phyloP scores from a whole-genome alignment of 2,797 vertebrate genomes.

The Knipowitschia caucasica region DNA sequence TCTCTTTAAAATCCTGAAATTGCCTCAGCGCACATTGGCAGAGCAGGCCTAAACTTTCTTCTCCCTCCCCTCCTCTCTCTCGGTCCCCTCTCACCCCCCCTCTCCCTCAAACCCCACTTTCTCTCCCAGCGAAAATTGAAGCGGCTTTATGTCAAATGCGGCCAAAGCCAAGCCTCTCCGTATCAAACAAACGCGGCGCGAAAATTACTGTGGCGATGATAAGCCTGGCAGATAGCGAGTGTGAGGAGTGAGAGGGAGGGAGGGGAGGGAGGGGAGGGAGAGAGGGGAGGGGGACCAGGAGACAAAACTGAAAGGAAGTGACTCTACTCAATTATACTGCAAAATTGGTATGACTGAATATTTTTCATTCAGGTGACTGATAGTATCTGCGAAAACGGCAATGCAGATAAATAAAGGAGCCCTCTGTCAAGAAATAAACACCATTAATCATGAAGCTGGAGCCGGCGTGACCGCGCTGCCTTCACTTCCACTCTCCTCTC shows the following conservation, averaged over 20 bases:
- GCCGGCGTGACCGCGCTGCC: slow-evolving; percentile 81
- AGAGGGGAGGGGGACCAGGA: slow-evolving; percentile 25
- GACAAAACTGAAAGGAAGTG: slow-evolving; percentile 85
- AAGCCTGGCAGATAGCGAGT: slow-evolving; percentile 96
- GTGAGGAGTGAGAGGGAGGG: slow-evolving; percentile 41
- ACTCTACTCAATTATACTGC: slow-evolving; percentile 99
- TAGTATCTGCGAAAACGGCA: slow-evolving; percentile 97
- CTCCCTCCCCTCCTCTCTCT: slow-evolving; percentile 29
- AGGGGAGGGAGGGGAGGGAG: slow-evolving; percentile 43
- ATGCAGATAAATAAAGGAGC: slow-evolving; percentile 99
- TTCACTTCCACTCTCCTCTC: slow-evolving; percentile 72
- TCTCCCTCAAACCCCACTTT: too few relatives aligned
- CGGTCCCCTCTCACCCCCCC: slow-evolving; percentile 40
- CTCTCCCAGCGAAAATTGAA: slow-evolving; percentile 88
- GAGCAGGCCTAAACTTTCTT: slow-evolving; percentile 85
- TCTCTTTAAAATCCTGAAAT: slow-evolving; percentile 97
- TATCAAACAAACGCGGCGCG: slow-evolving; percentile 96
- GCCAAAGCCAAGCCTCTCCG: slow-evolving; percentile 98
- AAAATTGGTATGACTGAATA: slow-evolving; percentile 99
- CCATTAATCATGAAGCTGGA: slow-evolving; percentile 99
- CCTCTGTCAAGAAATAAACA: slow-evolving; percentile 99
- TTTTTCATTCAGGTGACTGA: slow-evolving; percentile 99
- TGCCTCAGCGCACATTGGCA: slow-evolving; percentile 88
- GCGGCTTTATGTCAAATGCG: slow-evolving; percentile 99
- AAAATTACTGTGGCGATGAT: slow-evolving; percentile 99